phyloP scores from a whole-genome alignment of 2,113 vertebrate genomes.

The Coturnix japonica region DNA sequence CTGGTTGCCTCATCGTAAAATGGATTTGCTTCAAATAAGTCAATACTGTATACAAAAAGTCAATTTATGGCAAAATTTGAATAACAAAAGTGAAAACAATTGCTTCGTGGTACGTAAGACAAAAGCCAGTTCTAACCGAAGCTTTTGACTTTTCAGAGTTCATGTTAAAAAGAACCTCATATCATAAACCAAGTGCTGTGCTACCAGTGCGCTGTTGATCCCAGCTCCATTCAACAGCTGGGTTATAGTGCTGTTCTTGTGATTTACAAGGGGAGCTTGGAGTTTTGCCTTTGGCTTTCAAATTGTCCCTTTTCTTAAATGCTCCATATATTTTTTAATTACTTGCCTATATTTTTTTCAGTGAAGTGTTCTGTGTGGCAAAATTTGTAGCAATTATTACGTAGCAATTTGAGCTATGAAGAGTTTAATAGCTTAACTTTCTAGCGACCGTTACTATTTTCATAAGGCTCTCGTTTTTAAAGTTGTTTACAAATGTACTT shows the following conservation, averaged over 20 bases:
- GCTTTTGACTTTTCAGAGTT: conserved; percentile 4
- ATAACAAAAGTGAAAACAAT: background rate
- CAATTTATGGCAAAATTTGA: background rate
- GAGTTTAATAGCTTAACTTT: conserved; percentile 42
- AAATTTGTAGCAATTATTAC: background rate
- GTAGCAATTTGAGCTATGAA: conserved; percentile 7
- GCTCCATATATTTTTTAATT: background rate
- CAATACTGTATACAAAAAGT: background rate
- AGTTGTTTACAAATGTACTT: conserved; percentile 68
- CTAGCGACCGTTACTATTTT: conserved; percentile 24
- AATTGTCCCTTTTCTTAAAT: background rate
- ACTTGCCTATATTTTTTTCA: background rate
- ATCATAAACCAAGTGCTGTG: background rate
- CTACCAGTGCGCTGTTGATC: background rate
- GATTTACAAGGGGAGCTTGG: background rate
- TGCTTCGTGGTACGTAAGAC: background rate
- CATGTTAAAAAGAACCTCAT: background rate
- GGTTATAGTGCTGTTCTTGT: background rate
- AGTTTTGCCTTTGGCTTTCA: background rate
- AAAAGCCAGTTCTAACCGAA: background rate
- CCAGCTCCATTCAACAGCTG: background rate
- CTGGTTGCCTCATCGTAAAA: background rate
- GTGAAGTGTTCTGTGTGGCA: background rate
- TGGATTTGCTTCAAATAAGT: background rate
- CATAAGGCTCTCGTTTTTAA: conserved; percentile 44